Conservation (phyloP, 2,113 vertebrate genomes). For the Ophthalmolycus amberensis region DNA sequence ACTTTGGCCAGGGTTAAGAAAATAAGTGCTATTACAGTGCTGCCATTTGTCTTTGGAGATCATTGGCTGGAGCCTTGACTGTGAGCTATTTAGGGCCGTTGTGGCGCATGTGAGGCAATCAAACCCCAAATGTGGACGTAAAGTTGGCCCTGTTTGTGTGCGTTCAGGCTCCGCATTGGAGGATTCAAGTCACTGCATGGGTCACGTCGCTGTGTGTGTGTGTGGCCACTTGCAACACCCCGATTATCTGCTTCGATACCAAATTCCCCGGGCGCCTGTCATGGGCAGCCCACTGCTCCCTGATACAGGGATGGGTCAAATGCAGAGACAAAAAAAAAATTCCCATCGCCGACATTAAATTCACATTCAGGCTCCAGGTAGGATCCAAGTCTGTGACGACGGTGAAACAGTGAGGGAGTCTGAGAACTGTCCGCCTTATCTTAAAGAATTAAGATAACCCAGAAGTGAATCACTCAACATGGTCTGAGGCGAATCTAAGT, state of each 20-base stretch:
- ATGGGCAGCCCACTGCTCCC: no score
- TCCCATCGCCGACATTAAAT: neutral
- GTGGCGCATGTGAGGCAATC: slow-evolving; percentile 38
- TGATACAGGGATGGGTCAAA: no score
- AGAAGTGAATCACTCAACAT: slow-evolving; percentile 72
- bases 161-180: slow-evolving; percentile 9
- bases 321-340: neutral
- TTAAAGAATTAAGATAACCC: slow-evolving; percentile 74
- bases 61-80: slow-evolving; percentile 26
- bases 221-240: neutral
- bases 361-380: slow-evolving; percentile 31
- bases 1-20: slow-evolving; percentile 65
- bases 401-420: slow-evolving; percentile 57
- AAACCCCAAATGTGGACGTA: slow-evolving; percentile 43
- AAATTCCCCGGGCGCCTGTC: neutral
- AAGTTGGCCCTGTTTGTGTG: slow-evolving; percentile 5
- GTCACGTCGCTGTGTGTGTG: slow-evolving; percentile 18
- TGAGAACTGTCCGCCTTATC: slow-evolving; percentile 69
- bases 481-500: slow-evolving; percentile 57
- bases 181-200: slow-evolving; percentile 3
- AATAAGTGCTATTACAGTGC: slow-evolving; percentile 63
- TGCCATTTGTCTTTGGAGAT: slow-evolving; percentile 66
- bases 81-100: slow-evolving; percentile 47
- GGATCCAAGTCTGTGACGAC: slow-evolving; percentile 3
- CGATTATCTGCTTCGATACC: slow-evolving; percentile 16